Base-by-base conservation (phyloP, 1,140 invertebrate species). In the Cotesia chilonis region DNA sequence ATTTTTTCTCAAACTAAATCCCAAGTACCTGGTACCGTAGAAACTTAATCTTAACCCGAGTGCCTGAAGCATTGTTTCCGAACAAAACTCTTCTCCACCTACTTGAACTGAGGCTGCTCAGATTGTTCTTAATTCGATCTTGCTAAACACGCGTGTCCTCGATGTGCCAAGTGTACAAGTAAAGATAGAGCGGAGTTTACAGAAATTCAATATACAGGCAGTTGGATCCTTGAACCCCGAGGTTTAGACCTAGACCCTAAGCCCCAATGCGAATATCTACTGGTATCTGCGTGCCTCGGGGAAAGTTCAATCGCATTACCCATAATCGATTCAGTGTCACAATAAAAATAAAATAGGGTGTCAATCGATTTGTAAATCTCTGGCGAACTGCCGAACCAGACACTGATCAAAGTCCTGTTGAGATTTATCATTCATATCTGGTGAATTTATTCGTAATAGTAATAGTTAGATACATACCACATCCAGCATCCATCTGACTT, bases 181-280 rank as follows among this genome's bases (percentile, higher is more conserved):
- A 17, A 17, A 9, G 78, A 80, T 78, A 76, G 77, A 74, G 77
- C 78, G 79, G 82, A 75, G 80, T 82, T 82, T 79, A 57, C 38
- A 78, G 82, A 82, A 83, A 83, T 83, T 83, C 81, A 82, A 82
- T 83, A 83, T 81, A 80, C 78, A 77, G 54, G 51, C 35, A 28
- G 28, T 60, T 28, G 28, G 28, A 28, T 28, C 28, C 28, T 28
- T 28, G 28, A 28, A 28, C 28, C 17, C 64, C 67, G 57, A 12
- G n/a, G 35, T 14, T 7, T 20, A 61, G 57, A 38, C 36, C 47
- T n/a, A 20, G 28, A 5, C 12, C 10, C 52, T 68, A 12, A 20
- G n/a, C 54, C 17, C 54, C 3, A 6, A 57, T 6, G 54, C 14
- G 3, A 17, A 57, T 12, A 57, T 0, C 54, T n/a, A 4, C 10